phyloP scores from a whole-genome alignment of 2,113 vertebrate genomes.

The Romanogobio albipinnatus region DNA sequence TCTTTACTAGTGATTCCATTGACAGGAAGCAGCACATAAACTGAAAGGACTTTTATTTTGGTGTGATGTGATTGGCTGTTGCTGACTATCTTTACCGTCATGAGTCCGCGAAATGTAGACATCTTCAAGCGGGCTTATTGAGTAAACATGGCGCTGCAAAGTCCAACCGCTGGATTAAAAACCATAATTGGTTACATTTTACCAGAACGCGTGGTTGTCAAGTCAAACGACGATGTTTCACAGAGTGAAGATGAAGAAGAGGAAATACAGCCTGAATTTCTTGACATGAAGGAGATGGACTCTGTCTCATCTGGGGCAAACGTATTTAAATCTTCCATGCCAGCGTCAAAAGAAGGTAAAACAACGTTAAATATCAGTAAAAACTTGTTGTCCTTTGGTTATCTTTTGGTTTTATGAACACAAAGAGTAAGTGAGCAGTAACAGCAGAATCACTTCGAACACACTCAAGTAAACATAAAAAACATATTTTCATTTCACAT shows the following conservation, averaged over 20 bases:
- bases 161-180: not conserved
- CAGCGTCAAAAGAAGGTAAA: conserved; percentile 48
- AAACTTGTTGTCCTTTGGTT: not conserved
- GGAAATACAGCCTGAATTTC: conserved; percentile 56
- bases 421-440: not conserved
- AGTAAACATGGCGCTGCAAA: not conserved
- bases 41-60: conserved; percentile 7
- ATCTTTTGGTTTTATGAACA: not conserved
- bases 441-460: not conserved
- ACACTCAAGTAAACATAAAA: not conserved
- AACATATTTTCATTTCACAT: not conserved
- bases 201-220: conserved; percentile 6
- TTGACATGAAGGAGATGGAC: conserved; percentile 59
- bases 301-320: conserved; percentile 48
- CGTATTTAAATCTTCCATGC: conserved; percentile 20
- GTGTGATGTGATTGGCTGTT: not conserved
- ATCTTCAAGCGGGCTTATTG: not conserved
- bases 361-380: not conserved
- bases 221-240: not conserved
- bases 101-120: not conserved
- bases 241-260: conserved; percentile 51
- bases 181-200: conserved; percentile 54
- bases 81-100: not conserved
- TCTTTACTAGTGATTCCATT: not conserved
- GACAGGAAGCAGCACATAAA: not conserved